Evolutionary conservation across 92 coral and sea anemone genomes (phyloP).

Genomic region (Parazoanthus swiftii): DNA sequence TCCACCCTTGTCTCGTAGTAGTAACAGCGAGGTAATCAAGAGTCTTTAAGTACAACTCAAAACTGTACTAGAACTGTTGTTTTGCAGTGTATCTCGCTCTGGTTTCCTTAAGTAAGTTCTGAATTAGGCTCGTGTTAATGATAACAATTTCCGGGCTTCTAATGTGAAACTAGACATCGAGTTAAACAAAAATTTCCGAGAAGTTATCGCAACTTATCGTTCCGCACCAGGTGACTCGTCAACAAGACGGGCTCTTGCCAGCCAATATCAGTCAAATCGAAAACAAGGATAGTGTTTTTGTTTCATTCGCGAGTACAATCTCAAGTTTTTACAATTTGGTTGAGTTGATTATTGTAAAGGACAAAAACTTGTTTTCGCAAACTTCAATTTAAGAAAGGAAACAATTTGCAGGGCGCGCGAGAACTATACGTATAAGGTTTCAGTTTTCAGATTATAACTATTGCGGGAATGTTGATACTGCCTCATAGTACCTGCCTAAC

Average conservation of each 20-base stretch:
- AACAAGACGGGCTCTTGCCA: constrained; percentile 10
- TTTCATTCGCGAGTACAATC: constrained; percentile 34
- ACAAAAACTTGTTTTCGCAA: constrained; percentile 24
- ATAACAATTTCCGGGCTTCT: constrained; percentile 39
- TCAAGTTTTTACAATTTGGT: constrained; percentile 22
- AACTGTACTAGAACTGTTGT: constrained; percentile 23
- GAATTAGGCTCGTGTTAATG: constrained; percentile 2
- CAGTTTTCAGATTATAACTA: constrained; percentile 7
- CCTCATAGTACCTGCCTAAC: neutral
- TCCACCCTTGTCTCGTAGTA: constrained; percentile 3
- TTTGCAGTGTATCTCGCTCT: constrained; percentile 1
- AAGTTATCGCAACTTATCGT: constrained; percentile 3
- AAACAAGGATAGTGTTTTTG: constrained; percentile 36
- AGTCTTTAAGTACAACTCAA: neutral
- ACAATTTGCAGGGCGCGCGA: neutral
- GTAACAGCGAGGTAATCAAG: constrained; percentile 20
- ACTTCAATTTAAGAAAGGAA: neutral
- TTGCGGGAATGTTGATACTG: neutral
- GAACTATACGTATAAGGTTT: neutral
- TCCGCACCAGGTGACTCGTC: constrained; percentile 3
- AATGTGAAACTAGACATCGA: neutral
- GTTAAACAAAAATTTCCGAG: neutral
- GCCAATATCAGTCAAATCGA: constrained; percentile 40
- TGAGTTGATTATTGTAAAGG: neutral
- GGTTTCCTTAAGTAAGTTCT: constrained; percentile 9